Conservation (phyloP, 2,888 invertebrate genomes). For the Stenodema calcarata region DNA sequence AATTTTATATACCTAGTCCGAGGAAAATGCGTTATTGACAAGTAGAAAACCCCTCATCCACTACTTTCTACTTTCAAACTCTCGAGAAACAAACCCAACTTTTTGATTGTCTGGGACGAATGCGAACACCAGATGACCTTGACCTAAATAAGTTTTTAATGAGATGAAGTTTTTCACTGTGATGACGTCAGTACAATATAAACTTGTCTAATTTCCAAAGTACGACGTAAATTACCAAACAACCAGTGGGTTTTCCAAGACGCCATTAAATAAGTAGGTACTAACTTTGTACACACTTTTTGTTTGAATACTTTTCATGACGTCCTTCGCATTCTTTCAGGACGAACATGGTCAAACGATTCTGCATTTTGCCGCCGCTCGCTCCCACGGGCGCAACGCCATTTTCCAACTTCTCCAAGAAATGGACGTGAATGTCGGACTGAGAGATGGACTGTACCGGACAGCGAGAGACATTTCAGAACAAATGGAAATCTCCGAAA, state of each 20-base stretch:
- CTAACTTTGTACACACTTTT: too few species aligned
- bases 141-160: not conserved
- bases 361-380: slow-evolving; percentile 85
- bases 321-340: slow-evolving; percentile 63
- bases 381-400: slow-evolving; percentile 80
- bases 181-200: too few species aligned
- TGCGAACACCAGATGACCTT: not conserved
- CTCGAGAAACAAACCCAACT: too few species aligned
- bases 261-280: too few species aligned
- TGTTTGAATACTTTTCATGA: not conserved
- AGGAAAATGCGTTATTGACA: too few species aligned
- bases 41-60: too few species aligned
- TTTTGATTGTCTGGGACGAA: too few species aligned
- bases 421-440: slow-evolving; percentile 79
- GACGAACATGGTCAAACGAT: slow-evolving; percentile 91
- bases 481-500: slow-evolving; percentile 78
- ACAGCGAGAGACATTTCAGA: slow-evolving; percentile 86
- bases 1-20: too few species aligned
- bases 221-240: too few species aligned
- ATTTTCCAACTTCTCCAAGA: slow-evolving; percentile 81
- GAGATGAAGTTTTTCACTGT: not conserved
- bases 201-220: too few species aligned
- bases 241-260: too few species aligned
- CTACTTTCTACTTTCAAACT: too few species aligned
- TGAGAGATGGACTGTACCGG: slow-evolving; percentile 83